Evolutionary conservation across 2,113 vertebrate species (phyloP), one percentile per base, ranked within the genome.

Genomic region (Oxyura jamaicensis): DNA sequence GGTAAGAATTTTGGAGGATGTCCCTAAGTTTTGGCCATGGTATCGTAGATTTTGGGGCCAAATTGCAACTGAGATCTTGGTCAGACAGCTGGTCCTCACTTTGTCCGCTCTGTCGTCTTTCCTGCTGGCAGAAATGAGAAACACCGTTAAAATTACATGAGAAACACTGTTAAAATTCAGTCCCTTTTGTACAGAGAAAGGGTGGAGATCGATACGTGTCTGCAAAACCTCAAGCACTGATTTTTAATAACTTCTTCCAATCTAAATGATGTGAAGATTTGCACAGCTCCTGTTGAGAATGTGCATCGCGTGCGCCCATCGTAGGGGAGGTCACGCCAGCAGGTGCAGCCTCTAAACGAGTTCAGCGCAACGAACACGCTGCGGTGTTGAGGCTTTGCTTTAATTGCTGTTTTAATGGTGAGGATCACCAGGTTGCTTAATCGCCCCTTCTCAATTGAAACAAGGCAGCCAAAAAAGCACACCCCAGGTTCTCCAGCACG

Each of bases 221-320:
- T 73, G 36, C 44, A 66, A 25, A 31, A 76, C 26, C 17, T 59
- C 22, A 73, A 68, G 46, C 13, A 11, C 3, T 83, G 3, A 65
- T 10, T 67, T 69, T 46, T 39, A 50, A 39, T 50, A 35, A 56
- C 53, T 39, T 63, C 6, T 76, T 62, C 41, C 25, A 20, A 19
- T 58, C 5, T 6, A n/a, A 80, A 39, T 1, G 7, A 9, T 79
- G 17, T 16, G 83, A 48, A 93, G 28, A 4, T 41, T 13, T 74
- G 26, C 44, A 2, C 1, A 79, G 26, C 8, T 13, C 5, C 46
- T 8, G 22, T 13, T 46, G 55, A 26, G 66, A 71, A 48, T 0
- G 0, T 20, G 59, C 0, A 3, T 25, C 7, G 29, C 33, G 6
- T 26, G 14, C 58, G 26, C 5, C 1, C 0, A 0, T 56, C 0